phyloP scores from a whole-genome alignment of 2,797 vertebrate species.

The Bucorvus abyssinicus region DNA sequence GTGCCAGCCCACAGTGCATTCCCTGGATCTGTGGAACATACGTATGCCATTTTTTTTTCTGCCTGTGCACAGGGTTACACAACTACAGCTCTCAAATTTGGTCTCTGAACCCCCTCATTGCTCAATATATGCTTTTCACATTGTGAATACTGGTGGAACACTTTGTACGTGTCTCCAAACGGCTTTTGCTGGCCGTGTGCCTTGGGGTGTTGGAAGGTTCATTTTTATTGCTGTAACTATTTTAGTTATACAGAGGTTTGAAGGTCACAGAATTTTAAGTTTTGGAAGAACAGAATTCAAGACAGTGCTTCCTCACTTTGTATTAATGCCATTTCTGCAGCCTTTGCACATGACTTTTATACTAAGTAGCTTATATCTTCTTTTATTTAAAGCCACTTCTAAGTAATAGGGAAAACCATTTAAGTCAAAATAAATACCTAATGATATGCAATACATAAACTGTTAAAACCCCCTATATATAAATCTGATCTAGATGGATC shows the following conservation, averaged over 20 bases:
- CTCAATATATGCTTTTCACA: neutral
- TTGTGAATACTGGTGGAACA: neutral
- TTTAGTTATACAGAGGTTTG: neutral
- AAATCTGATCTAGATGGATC: neutral
- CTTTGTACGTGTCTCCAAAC: neutral
- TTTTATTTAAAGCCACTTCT: neutral
- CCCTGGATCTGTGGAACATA: neutral
- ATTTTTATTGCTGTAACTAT: neutral
- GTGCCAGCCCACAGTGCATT: neutral
- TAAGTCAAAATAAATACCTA: neutral
- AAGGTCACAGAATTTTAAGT: neutral
- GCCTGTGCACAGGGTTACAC: neutral
- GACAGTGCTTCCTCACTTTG: neutral
- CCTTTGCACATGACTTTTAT: neutral
- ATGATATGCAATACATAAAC: neutral
- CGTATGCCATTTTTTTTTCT: neutral
- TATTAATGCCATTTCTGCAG: neutral
- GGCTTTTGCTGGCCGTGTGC: neutral
- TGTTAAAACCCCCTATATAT: neutral
- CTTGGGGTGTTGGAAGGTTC: neutral
- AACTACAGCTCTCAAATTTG: neutral
- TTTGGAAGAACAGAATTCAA: neutral
- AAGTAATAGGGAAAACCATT: neutral
- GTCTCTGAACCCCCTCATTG: neutral
- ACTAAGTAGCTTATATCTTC: neutral